Evolutionary conservation across 2,113 vertebrate genomes (phyloP).

Genomic region (Dolichotis patagonum): DNA sequence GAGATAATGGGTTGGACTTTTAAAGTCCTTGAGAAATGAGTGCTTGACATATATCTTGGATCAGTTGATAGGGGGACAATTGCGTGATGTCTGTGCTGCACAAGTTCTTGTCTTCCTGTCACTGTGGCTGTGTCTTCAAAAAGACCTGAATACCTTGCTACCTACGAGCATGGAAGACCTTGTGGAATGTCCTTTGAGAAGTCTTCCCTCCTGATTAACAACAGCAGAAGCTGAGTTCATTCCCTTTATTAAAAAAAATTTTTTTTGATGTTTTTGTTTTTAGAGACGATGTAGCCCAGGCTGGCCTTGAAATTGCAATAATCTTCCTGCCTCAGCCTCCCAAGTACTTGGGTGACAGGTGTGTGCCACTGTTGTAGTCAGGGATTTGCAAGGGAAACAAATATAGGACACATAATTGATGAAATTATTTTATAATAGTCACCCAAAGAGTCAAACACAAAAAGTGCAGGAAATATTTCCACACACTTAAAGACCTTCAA

Average conservation of each 20-base stretch:
- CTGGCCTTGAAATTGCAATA: neutral
- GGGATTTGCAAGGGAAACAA: too few relatives aligned
- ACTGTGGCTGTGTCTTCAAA: neutral
- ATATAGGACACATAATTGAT: too few relatives aligned
- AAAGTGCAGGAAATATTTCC: too few relatives aligned
- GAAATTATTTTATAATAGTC: too few relatives aligned
- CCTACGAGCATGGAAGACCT: neutral
- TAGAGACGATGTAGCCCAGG: neutral
- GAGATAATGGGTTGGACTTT: neutral
- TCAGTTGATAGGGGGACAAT: neutral
- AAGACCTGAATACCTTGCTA: neutral
- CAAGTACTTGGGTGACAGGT: neutral
- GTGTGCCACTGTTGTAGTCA: neutral
- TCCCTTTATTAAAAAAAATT: neutral
- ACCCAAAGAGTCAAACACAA: too few relatives aligned
- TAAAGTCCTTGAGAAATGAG: conserved; percentile 7
- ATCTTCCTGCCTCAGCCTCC: neutral
- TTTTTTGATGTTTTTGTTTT: neutral
- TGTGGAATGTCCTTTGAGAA: neutral
- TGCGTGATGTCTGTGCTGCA: neutral
- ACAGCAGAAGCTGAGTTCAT: rapidly evolving
- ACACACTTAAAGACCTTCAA: too few relatives aligned
- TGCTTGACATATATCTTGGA: neutral
- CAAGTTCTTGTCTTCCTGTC: neutral
- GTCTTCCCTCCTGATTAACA: neutral